phyloP scores from a whole-genome alignment of 2,888 invertebrate species.

The Drosophila suboccidentalis region DNA sequence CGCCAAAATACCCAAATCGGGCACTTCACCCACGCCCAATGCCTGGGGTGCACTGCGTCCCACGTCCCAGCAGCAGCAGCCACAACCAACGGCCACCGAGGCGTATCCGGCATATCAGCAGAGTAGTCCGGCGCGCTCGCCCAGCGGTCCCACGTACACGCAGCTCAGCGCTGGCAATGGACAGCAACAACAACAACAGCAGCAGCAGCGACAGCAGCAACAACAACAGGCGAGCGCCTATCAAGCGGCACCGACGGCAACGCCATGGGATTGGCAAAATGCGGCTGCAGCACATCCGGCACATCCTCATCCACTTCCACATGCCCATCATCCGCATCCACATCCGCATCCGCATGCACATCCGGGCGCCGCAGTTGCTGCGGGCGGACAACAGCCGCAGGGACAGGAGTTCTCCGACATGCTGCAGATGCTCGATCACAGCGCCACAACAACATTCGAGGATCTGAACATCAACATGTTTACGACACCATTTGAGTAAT shows the following conservation, averaged over 20 bases:
- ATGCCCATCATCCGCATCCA: slow-evolving; percentile 84
- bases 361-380: slow-evolving; percentile 86
- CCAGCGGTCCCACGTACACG: slow-evolving; percentile 93
- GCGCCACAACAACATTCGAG: slow-evolving; percentile 93
- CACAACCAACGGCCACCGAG: slow-evolving; percentile 89
- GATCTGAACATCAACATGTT: slow-evolving; percentile 96
- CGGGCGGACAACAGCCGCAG: slow-evolving; percentile 87
- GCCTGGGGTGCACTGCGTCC: slow-evolving; percentile 81
- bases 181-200: slow-evolving; percentile 85
- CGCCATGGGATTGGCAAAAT: slow-evolving; percentile 90
- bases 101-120: slow-evolving; percentile 89
- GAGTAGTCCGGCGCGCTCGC: slow-evolving; percentile 93
- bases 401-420: slow-evolving; percentile 95
- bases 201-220: slow-evolving; percentile 40
- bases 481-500: slow-evolving; percentile 91
- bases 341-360: slow-evolving; percentile 82
- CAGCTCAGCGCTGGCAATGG: slow-evolving; percentile 90
- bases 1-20: slow-evolving; percentile 89
- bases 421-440: slow-evolving; percentile 96
- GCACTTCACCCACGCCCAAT: slow-evolving; percentile 89
- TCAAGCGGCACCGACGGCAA: slow-evolving; percentile 80
- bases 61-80: slow-evolving; percentile 74
- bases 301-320: slow-evolving; percentile 83
- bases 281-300: slow-evolving; percentile 84
- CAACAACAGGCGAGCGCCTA: slow-evolving; percentile 85